Percentiles rank a stretch among this genome's conserved stretches.
Conservation (phyloP, 2,888 invertebrate species). For the Sympetrum striolatum region DNA sequence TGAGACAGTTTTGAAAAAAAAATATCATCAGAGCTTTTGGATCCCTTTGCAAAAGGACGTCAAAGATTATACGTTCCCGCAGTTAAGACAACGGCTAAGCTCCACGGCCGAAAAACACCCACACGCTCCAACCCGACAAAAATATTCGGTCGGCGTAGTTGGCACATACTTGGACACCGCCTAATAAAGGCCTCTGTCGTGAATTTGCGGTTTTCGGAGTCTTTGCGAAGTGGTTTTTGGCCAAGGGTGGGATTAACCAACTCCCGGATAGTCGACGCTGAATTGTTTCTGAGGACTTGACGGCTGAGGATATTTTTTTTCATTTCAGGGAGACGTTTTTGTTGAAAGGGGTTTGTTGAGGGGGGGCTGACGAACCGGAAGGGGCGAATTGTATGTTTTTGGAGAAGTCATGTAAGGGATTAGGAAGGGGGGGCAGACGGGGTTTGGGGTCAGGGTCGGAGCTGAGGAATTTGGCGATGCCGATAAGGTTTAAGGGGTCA, state of each 20-base stretch:
- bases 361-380: neutral
- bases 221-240: neutral
- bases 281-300: neutral
- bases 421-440: neutral
- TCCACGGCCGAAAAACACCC: too few relatives aligned
- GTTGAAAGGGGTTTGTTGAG: neutral
- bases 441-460: neutral
- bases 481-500: neutral
- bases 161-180: neutral
- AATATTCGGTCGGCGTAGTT: neutral
- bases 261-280: neutral
- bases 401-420: neutral
- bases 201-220: neutral
- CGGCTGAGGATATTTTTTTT: neutral
- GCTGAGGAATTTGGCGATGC: neutral
- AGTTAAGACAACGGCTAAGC: too few relatives aligned
- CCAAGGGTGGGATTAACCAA: neutral
- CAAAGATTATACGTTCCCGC: too few relatives aligned
- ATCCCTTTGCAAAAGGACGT: too few relatives aligned
- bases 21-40: too few relatives aligned
- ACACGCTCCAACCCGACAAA: neutral
- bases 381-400: neutral
- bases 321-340: neutral
- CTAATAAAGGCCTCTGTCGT: neutral
- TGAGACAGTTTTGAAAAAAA: too few relatives aligned